These are phyloP conservation scores for Caenorhabditis doughertyi DNA, from an alignment of 2,888 invertebrate species.

Conservation along the genomic window DNA sequence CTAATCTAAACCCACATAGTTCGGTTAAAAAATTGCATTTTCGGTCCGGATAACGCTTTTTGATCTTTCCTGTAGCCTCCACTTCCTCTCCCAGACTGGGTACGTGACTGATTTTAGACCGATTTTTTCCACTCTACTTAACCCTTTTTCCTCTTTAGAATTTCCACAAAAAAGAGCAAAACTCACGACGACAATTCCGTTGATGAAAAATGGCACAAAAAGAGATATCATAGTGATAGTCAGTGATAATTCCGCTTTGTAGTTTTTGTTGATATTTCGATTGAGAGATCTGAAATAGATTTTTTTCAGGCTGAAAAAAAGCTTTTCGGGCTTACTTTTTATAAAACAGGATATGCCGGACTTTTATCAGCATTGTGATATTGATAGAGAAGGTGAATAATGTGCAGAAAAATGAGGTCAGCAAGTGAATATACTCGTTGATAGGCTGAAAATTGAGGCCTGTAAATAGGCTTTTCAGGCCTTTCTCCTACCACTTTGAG, in stretches of 20 bases:
- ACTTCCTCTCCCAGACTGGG: too few species aligned
- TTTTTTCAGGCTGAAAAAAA: not conserved
- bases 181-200: constrained; percentile 41
- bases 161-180: not conserved
- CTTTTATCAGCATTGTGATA: constrained; percentile 46
- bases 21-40: too few species aligned
- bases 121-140: not conserved
- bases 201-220: constrained; percentile 52
- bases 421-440: constrained; percentile 49
- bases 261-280: constrained; percentile 28
- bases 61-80: too few species aligned
- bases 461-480: not conserved
- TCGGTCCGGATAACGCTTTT: too few species aligned
- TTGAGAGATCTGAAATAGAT: constrained; percentile 7
- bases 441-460: constrained; percentile 15
- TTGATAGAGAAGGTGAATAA: constrained; percentile 44
- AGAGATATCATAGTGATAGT: constrained; percentile 50
- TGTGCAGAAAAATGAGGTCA: constrained; percentile 37
- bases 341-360: constrained; percentile 42
- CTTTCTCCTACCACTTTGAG: constrained; percentile 22
- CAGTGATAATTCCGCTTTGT: constrained; percentile 42
- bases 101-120: not conserved
- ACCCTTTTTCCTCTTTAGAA: not conserved
- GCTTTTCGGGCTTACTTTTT: constrained; percentile 20
- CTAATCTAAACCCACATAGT: too few species aligned